These are phyloP conservation scores for Drosophila formosana DNA, from an alignment of 2,888 invertebrate genomes.

Conservation along the genomic window DNA sequence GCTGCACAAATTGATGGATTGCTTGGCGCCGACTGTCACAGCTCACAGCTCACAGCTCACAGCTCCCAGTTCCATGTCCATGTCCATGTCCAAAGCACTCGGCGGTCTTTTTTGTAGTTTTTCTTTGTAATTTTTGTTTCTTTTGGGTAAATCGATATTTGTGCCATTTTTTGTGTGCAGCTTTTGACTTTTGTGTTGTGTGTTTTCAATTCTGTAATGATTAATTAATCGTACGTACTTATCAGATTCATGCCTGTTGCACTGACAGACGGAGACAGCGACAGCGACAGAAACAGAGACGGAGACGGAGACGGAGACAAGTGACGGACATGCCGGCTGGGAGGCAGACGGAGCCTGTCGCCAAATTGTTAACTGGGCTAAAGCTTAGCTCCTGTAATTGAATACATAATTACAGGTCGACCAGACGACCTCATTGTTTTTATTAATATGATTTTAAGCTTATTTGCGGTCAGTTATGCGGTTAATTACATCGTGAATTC, in stretches of 20 bases:
- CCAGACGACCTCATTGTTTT: conserved; percentile 50
- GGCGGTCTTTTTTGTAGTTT: conserved; percentile 66
- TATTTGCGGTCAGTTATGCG: conserved; percentile 25
- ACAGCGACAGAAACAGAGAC: conserved; percentile 4
- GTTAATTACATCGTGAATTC: conserved; percentile 53
- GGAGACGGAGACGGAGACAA: conserved; percentile 25
- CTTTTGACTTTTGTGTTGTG: conserved; percentile 51
- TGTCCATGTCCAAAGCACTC: conserved; percentile 30
- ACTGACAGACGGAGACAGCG: conserved; percentile 32
- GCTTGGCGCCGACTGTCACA: conserved; percentile 81
- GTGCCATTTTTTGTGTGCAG: conserved; percentile 62
- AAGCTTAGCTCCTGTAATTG: conserved; percentile 49
- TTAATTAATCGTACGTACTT: conserved; percentile 70
- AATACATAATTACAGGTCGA: conserved; percentile 59
- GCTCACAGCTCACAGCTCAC: conserved; percentile 40
- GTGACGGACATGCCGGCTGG: conserved; percentile 6
- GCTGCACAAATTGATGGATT: conserved; percentile 83
- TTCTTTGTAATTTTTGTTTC: conserved; percentile 47
- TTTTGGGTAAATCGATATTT: conserved; percentile 74
- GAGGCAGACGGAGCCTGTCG: conserved; percentile 47
- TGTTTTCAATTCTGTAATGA: conserved; percentile 67
- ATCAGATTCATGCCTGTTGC: conserved; percentile 57
- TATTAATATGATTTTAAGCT: conserved; percentile 76
- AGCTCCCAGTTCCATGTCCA: conserved; percentile 42
- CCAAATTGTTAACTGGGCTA: conserved; percentile 56